Base-by-base conservation (phyloP, 1,140 invertebrate species). In the Paramacrobiotus metropolitanus region DNA sequence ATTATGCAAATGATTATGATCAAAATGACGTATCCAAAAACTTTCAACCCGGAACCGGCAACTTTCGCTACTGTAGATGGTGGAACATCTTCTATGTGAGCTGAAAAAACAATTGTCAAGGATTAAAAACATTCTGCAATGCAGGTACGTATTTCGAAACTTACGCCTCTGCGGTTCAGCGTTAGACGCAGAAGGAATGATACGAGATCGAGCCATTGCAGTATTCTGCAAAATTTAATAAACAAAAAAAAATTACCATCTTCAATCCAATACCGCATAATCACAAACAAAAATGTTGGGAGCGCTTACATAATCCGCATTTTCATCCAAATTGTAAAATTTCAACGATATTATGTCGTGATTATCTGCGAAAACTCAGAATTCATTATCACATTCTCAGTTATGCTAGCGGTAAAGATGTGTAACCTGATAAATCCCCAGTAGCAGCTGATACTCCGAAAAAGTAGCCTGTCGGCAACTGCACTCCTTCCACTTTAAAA, bases 381-480 rank as follows among this genome's bases (percentile, higher is more conserved):
- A n/a, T n/a, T n/a, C n/a, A n/a, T n/a, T n/a, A n/a, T n/a, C n/a
- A n/a, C n/a, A n/a, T 40, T 40, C 9, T 15, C 34, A 15, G 34
- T 40, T 15, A 40, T 15, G 29, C 59, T 60, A 63, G 29, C 44
- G 60, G 24, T 21, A 62, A 18, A 44, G n/a, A 44, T 31, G 4
- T 59, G 18, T 64, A 65, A 79, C 77, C 78, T 64, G 77, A 75
- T 40, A 98, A 75, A 73, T 97, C 90, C 4, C 95, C 95, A 2
- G 95, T 99, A 1, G 90, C 92, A 18, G 94, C 89, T 0, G 87
- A 84, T 18, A 92, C 75, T 44, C 95, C 95, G 73, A 96, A 85
- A 74, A 81, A 94, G 74, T 97, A 97, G 1, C 87, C 87, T 15
- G 91, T 92, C 0, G 95, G 95, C 21, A 99, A 75, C 63, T 83